A percentile compares a stretch with the other conserved stretches of the same genome.
These are phyloP conservation scores for Mizuhopecten yessoensis DNA, from an alignment of 1,140 invertebrate genomes.

Conservation along the genomic window DNA sequence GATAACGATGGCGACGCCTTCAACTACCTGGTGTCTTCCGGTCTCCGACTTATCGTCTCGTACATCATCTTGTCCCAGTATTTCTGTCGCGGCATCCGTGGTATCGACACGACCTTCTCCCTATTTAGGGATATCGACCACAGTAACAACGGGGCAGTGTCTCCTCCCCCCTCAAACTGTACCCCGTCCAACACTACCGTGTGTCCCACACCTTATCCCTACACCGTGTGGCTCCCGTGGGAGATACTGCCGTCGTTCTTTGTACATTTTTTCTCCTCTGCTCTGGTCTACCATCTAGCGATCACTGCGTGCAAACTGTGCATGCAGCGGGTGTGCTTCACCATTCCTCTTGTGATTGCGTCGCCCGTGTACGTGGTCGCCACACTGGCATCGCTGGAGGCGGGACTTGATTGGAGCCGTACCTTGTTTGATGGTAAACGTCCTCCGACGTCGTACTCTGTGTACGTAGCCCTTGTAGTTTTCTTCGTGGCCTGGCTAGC, in stretches of 20 bases:
- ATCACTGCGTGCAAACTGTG: constrained; percentile 69
- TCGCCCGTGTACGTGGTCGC: constrained; percentile 65
- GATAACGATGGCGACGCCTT: constrained; percentile 27
- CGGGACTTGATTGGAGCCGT: constrained; percentile 29
- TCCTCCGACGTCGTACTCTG: background rate
- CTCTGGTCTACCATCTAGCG: constrained; percentile 70
- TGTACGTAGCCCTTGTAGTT: constrained; percentile 34
- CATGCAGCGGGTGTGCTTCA: constrained; percentile 72
- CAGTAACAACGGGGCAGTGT: background rate
- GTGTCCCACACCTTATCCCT: background rate
- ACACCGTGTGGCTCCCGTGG: constrained; percentile 2
- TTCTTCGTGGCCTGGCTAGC: constrained; percentile 47
- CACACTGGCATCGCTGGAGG: constrained; percentile 49
- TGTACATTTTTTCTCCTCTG: constrained; percentile 64
- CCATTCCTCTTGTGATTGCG: constrained; percentile 68
- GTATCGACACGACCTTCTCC: constrained; percentile 26
- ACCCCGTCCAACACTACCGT: background rate
- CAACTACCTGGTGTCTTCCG: constrained; percentile 45
- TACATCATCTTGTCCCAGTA: constrained; percentile 54
- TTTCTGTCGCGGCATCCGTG: background rate
- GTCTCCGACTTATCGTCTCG: constrained; percentile 49
- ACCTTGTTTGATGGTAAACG: background rate
- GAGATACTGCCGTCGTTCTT: constrained; percentile 53
- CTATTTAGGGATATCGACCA: background rate
- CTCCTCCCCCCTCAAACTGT: background rate